These are phyloP conservation scores for Drosophila baimaii DNA, from an alignment of 1,140 invertebrate species.

Conservation along the genomic window DNA sequence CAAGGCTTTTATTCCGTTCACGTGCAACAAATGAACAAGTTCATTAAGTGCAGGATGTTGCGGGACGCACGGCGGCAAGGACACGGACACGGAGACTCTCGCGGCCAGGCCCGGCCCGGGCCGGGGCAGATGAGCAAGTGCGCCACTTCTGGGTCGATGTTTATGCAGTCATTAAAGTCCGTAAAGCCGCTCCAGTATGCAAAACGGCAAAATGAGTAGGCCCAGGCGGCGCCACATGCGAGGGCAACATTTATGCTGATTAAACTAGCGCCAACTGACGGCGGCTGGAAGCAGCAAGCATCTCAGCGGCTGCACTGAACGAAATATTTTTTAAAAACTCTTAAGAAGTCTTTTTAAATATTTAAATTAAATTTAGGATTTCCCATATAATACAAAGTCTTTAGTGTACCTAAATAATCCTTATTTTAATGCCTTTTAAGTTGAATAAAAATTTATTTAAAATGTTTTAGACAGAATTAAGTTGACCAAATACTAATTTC, in stretches of 20 bases:
- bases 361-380: background rate
- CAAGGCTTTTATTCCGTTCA: constrained; percentile 62
- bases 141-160: constrained; percentile 45
- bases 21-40: constrained; percentile 76
- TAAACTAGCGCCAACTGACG: constrained; percentile 59
- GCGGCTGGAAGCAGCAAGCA: constrained; percentile 1
- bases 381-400: too few relatives aligned
- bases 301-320: constrained; percentile 1
- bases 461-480: too few relatives aligned
- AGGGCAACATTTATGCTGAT: constrained; percentile 68
- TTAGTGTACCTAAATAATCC: too few relatives aligned
- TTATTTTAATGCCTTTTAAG: too few relatives aligned
- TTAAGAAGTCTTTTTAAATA: too few relatives aligned
- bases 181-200: constrained; percentile 58
- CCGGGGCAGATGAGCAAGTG: constrained; percentile 7
- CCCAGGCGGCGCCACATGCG: constrained; percentile 40
- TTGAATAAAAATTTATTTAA: too few relatives aligned
- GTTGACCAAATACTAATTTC: background rate
- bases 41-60: constrained; percentile 62
- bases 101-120: background rate
- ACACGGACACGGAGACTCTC: background rate
- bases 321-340: background rate
- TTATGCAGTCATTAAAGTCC: constrained; percentile 52
- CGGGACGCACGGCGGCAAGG: constrained; percentile 2
- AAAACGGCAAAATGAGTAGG: constrained; percentile 51